Percentiles rank a stretch among this genome's conserved stretches.
Conservation (phyloP, 2,113 vertebrate genomes). For the Pogona vitticeps region DNA sequence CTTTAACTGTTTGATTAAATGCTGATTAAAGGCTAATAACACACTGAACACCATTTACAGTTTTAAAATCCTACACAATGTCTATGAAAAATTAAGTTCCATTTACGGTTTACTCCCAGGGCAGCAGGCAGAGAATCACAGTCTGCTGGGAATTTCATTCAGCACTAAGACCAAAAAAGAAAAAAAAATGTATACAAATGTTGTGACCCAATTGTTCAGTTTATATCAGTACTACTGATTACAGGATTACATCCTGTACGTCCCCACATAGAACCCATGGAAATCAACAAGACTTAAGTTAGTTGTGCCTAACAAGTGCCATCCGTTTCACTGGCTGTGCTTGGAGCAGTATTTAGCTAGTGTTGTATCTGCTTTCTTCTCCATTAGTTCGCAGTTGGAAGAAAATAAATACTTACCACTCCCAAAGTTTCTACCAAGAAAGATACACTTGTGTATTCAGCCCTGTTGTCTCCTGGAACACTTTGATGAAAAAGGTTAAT, state of each 20-base stretch:
- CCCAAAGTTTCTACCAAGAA: too few relatives aligned
- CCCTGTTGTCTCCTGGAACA: too few relatives aligned
- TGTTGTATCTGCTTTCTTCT: too few relatives aligned
- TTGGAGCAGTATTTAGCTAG: too few relatives aligned
- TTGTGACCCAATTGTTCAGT: rapidly evolving
- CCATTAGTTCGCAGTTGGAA: too few relatives aligned
- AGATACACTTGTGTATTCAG: too few relatives aligned
- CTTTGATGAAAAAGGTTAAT: too few relatives aligned
- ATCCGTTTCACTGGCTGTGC: too few relatives aligned
- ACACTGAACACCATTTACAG: slow-evolving; percentile 10
- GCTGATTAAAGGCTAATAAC: neutral
- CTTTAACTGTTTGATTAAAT: slow-evolving; percentile 1
- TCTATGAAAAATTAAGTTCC: neutral
- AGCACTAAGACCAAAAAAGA: neutral
- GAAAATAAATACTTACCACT: too few relatives aligned
- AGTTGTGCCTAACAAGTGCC: neutral
- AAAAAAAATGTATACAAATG: too few relatives aligned
- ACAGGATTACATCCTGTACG: neutral
- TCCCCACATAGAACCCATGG: neutral
- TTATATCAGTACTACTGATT: neutral
- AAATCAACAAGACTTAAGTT: neutral
- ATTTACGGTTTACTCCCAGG: neutral
- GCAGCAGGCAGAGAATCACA: neutral
- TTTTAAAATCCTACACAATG: neutral
- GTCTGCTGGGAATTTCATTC: neutral